Conservation (phyloP, 2,113 vertebrate species). For the Eublepharis macularius region DNA sequence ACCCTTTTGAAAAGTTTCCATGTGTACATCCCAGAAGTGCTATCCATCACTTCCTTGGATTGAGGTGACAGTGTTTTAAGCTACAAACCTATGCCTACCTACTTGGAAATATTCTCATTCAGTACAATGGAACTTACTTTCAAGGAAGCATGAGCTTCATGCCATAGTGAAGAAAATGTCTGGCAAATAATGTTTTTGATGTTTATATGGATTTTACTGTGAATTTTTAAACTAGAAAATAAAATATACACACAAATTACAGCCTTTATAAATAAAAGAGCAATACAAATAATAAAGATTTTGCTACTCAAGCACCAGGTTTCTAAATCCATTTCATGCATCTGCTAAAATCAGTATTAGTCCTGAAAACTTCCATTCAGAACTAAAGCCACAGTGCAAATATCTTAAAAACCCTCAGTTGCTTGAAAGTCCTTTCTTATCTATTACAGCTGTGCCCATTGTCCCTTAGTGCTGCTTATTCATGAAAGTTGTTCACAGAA, state of each 20-base stretch:
- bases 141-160: neutral
- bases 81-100: neutral
- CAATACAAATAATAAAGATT: neutral
- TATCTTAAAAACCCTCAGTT: neutral
- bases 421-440: neutral
- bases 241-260: neutral
- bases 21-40: no score
- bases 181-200: neutral
- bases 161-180: neutral
- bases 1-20: neutral
- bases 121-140: neutral
- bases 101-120: neutral
- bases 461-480: neutral
- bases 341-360: neutral
- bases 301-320: neutral
- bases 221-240: neutral
- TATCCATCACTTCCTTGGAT: neutral
- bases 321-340: neutral
- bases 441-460: neutral
- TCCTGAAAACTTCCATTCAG: neutral
- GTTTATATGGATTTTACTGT: neutral
- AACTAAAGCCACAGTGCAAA: neutral
- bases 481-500: neutral
- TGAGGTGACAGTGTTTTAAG: neutral
- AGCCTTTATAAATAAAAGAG: neutral